Evolutionary conservation across 2,888 invertebrate species (phyloP).

Genomic region (Sphaeridia pumilis): DNA sequence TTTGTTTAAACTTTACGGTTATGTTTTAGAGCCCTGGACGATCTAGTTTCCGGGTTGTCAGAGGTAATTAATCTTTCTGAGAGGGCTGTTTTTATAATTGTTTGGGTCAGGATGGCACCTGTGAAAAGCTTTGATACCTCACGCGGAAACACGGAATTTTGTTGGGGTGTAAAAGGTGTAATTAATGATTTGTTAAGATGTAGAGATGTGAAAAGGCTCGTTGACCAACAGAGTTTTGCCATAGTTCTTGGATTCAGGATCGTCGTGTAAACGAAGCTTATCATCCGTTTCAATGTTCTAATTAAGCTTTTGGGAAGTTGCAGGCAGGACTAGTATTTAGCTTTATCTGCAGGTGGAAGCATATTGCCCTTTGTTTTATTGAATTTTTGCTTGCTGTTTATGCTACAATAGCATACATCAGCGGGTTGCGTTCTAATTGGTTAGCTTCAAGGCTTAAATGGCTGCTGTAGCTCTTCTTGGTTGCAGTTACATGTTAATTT

Average conservation of each 20-base stretch:
- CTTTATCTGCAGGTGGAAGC: no score
- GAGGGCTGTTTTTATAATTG: no score
- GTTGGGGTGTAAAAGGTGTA: background rate
- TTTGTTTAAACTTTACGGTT: no score
- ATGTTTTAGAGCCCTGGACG: conserved; percentile 1
- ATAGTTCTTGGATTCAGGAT: no score
- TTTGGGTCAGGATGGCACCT: background rate
- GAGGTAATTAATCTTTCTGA: background rate
- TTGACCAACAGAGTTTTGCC: no score
- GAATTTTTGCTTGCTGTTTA: background rate
- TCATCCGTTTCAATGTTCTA: no score
- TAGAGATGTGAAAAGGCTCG: no score
- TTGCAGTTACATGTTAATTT: background rate
- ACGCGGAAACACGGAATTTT: background rate
- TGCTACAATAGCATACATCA: background rate
- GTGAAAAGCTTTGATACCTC: background rate
- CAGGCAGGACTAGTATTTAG: no score
- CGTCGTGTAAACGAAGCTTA: no score
- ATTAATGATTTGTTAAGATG: background rate
- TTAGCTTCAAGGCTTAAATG: no score
- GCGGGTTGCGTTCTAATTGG: no score
- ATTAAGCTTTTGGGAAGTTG: no score
- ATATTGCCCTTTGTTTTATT: background rate
- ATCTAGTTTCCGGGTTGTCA: background rate
- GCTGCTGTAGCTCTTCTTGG: background rate